Percentiles rank a stretch among this genome's conserved stretches.
Evolutionary conservation across 2,888 invertebrate species (phyloP).

Genomic region (Drosophila tanythrix): DNA sequence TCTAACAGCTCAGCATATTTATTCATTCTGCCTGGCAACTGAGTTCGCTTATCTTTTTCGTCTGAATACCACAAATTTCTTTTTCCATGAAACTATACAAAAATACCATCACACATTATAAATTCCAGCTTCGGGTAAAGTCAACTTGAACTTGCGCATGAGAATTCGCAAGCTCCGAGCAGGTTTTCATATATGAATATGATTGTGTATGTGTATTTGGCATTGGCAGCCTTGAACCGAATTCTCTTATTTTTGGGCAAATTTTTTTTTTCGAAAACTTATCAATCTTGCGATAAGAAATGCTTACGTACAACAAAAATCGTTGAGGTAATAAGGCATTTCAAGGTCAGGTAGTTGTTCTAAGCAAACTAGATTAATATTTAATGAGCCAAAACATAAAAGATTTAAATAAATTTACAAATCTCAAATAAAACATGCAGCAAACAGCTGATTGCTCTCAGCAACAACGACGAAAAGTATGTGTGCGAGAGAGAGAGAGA

Average conservation of each 20-base stretch:
- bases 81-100: background rate
- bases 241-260: conserved; percentile 18
- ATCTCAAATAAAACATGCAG: conserved; percentile 29
- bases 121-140: conserved; percentile 46
- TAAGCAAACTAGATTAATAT: conserved; percentile 32
- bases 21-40: conserved; percentile 34
- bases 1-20: conserved; percentile 20
- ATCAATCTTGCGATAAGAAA: conserved; percentile 44
- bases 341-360: conserved; percentile 38
- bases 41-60: conserved; percentile 23
- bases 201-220: background rate
- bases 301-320: background rate
- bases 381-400: conserved; percentile 21
- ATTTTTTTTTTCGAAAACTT: conserved; percentile 16
- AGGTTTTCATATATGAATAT: conserved; percentile 30
- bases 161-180: conserved; percentile 38
- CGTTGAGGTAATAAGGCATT: conserved; percentile 49
- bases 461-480: background rate
- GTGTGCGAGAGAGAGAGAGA: background rate
- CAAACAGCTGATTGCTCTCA: conserved; percentile 43
- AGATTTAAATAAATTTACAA: conserved; percentile 28
- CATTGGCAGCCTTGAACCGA: conserved; percentile 30
- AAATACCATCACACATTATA: conserved; percentile 42
- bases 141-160: conserved; percentile 51
- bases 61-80: conserved; percentile 33